Base-by-base conservation (phyloP, 2,797 vertebrate species). In the Gymnoscopelus braueri region DNA sequence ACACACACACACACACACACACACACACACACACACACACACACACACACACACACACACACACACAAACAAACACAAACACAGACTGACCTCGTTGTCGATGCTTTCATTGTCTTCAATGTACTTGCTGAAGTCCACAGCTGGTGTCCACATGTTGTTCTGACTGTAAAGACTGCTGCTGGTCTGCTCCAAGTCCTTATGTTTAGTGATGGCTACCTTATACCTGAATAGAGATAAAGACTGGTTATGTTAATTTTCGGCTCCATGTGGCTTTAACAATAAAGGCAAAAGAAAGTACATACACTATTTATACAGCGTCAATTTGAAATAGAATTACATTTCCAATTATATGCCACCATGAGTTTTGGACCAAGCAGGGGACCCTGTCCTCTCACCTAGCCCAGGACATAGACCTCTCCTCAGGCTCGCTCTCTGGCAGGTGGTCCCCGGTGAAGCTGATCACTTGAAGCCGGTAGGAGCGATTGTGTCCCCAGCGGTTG, bases 401-500 rank as follows among this genome's bases (percentile, higher is more conserved):
- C 97, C 97, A 98, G 71, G 96, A 97, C 93, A 98, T 82, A 39
- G 94, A 78, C 26, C 65, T 92, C 74, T 97, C 96, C 82, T 96
- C 93, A 19, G 91, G 26, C 80, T 95, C 91, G 52, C 69, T 88
- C 81, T 88, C 77, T 0, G 97, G 97, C n/a, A 98, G 84, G 0
- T 92, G 95, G 19, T 96, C 92, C 23, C 96, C 96, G 0, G 94
- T 54, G 3, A 94, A 95, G 90, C 93, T 96, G 82, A 82, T 15
- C 0, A 93, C 81, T 91, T 98, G 97, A 75, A 98, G 84, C 56
- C 95, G 88, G 87, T 98, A 99, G 60, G 96, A 95, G 50, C 95
- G 94, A 0, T 80, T 82, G 67, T 97, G 96, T 0, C 93, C 94
- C 96, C 96, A 98, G 39, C 83, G 87, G 84, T 98, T 99, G 71